Base-by-base conservation (phyloP, 2,888 invertebrate species). In the Fabriciana adippe region DNA sequence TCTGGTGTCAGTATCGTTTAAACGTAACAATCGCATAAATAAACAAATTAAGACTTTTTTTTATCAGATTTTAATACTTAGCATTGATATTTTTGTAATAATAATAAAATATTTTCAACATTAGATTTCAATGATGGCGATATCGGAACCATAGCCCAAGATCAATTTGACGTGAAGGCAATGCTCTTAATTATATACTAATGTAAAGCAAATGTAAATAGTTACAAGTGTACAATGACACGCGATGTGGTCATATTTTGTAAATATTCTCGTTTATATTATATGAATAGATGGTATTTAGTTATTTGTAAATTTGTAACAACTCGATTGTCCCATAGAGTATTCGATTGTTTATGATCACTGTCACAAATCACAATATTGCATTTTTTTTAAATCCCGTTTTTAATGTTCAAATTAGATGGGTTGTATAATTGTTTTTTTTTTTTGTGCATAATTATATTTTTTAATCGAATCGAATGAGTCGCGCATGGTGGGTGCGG, bases 161-260 rank as follows among this genome's bases (percentile, higher is more conserved):
- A 59, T 59, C 48, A 16, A 59, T 14, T 41, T 11, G 87, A 90
- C 82, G 79, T 79, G 80, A 86, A 87, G 87, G 86, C 89, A 91
- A 92, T 91, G 90, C 90, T 92, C 90, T 87, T 77, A 73, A 76
- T 74, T 72, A 73, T 73, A 87, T 85, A 76, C 85, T 84, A 87
- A 84, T 87, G 82, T 89, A 86, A 91, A 92, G 92, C 92, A 88
- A 91, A 85, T 93, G 92, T 93, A 93, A 87, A 93, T 93, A 93
- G 82, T 81, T 87, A 88, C 84, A 86, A 85, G 84, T 86, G 83
- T 89, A 86, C 86, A 81, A 81, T 82, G 81, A 80, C 86, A 83
- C 79, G 86, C 74, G 87, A 84, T 81, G 89, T 85, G 88, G 81
- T 86, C 85, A 82, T 88, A 86, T 84, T 86, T 81, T 93, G 92